A percentile compares a stretch with the other conserved stretches of the same genome.
phyloP scores from a whole-genome alignment of 2,113 vertebrate species.

The Hemicordylus capensis region DNA sequence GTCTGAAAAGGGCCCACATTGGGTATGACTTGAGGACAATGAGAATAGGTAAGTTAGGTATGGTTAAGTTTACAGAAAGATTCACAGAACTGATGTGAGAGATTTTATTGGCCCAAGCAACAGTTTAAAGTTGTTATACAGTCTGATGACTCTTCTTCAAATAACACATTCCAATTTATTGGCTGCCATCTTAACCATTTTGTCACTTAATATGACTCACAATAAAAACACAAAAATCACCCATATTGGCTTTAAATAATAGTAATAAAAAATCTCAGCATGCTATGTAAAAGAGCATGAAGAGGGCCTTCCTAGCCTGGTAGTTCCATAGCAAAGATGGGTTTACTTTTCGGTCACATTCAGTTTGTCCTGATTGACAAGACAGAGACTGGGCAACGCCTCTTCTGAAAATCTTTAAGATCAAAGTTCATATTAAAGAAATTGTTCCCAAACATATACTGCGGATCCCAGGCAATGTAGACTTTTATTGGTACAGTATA shows the following conservation, averaged over 20 bases:
- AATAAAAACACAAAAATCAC: background rate
- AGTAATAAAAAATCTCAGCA: background rate
- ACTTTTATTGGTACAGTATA: background rate
- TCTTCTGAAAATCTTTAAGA: background rate
- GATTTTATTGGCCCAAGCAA: background rate
- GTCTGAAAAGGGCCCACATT: background rate
- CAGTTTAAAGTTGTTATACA: too few relatives aligned
- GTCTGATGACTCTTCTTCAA: too few relatives aligned
- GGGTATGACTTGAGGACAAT: too few relatives aligned
- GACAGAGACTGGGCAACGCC: background rate
- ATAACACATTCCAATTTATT: background rate
- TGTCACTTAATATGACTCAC: background rate
- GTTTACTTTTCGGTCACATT: background rate
- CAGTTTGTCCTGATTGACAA: background rate
- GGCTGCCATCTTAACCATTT: background rate
- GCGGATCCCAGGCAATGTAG: background rate
- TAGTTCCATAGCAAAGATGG: background rate
- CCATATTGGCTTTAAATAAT: background rate
- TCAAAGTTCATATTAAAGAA: background rate
- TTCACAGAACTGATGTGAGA: background rate
- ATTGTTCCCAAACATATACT: background rate
- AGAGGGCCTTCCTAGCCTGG: background rate
- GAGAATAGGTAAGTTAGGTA: too few relatives aligned
- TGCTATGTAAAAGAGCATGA: background rate
- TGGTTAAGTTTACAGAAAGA: background rate